Evolutionary conservation across 2,888 invertebrate species (phyloP), one percentile per base, ranked within the genome.

Genomic region (Caenorhabditis doughertyi): DNA sequence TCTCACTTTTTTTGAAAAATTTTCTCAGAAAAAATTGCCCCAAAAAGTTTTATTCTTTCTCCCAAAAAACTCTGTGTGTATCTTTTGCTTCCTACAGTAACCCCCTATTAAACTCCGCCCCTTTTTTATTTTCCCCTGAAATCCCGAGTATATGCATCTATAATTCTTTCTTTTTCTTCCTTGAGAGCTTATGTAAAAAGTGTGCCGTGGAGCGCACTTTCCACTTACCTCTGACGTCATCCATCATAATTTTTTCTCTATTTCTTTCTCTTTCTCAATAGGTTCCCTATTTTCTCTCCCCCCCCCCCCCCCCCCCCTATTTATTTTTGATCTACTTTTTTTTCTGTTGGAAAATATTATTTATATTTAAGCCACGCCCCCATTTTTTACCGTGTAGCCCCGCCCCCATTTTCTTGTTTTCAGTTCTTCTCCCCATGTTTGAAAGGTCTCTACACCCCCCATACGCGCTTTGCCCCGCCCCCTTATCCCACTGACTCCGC

Each of bases 101-200:
- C 2, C 35, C 16, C 21, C 35, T 29, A 5, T 32, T 29, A 55
- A 51, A 8, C 23, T 16, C 23, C 23, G 11, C 56, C 56, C 29
- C 29, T 18, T 73, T 51, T 49, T 64, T 23, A n/a, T n/a, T 51
- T 13, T 65, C 23, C 56, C 25, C 11, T 18, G 13, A 32, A 32
- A 32, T 9, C n/a, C n/a, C 56, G 56, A 56, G 35, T 35, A 58
- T 62, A 62, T 62, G 64, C 47, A 64, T 64, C 64, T 74, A 42
- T 32, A 21, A 9, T 39, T 21, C 21, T n/a, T 42, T 35, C 39
- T 27, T 47, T 23, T 18, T 39, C 39, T 39, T 39, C 39, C 39
- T 11, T 9, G 11, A 39, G 47, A 70, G 47, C 29, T 56, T 55
- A 18, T 21, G 11, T 16, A 29, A 4, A 5, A 32, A 7, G 32